Base-by-base conservation (phyloP, 2,113 vertebrate genomes). In the Hippocampus comes region DNA sequence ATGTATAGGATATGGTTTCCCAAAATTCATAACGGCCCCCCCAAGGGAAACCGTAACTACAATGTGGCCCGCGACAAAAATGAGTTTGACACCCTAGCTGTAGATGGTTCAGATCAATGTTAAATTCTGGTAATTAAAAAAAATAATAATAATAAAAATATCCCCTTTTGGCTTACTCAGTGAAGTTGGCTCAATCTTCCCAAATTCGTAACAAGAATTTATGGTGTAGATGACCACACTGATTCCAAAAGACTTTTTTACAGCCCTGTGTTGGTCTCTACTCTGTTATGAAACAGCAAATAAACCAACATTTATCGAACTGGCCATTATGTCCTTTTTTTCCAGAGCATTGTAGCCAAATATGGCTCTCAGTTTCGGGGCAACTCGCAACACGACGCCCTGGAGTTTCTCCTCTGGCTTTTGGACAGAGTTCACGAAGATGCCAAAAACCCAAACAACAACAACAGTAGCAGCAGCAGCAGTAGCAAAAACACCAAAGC, bases 331-430 rank as follows among this genome's bases (percentile, higher is more conserved):
- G 21, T 83, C 53, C 75, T 30, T 60, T 20, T 55, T 51, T 69
- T 81, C 67, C 60, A 99, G 97, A 95, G 91, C 71, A 94, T 91
- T 0, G 97, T 99, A 74, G 94, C 96, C 78, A 96, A 96, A 86
- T 94, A 98, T 8, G 91, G 92, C 73, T 83, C 94, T 4, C 97
- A 99, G 92, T 98, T 98, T 82, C 93, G 93, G 27, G 97, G 96
- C 55, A 96, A 96, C 17, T 92, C 95, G 3, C 97, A 99, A 78
- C 97, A 98, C 0, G 96, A 98, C 0, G 96, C 97, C 71, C 92
- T 98, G 27, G 97, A 99, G 88, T 99, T 99, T 85, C 93, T 99
- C 69, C 94, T 99, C 67, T 99, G 97, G 96, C 86, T 99, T 69
- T 87, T 99, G 89, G 95, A 98, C 73, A 87, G 92, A 27, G 92